phyloP scores from a whole-genome alignment of 92 coral and sea anemone species.

The Bergia sp. region DNA sequence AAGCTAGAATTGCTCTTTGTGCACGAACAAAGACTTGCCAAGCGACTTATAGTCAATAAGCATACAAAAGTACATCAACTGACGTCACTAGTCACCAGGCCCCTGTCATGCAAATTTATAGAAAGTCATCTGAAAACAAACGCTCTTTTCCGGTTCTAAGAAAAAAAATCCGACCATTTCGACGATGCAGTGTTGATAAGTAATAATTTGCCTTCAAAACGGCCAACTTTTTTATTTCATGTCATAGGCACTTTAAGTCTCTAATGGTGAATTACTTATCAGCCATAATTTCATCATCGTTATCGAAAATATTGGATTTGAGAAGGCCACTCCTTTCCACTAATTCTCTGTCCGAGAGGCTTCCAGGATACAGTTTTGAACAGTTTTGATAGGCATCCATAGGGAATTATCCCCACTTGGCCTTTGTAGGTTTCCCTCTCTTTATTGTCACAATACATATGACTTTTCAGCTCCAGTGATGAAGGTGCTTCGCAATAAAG shows the following conservation, averaged over 20 bases:
- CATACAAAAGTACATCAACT: background rate
- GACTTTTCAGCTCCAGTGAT: too few relatives aligned
- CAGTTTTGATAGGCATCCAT: too few relatives aligned
- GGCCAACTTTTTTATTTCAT: conserved; percentile 1
- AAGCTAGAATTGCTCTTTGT: conserved; percentile 2
- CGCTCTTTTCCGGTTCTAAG: background rate
- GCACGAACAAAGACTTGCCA: background rate
- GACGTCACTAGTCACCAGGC: conserved; percentile 4
- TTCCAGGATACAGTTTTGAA: too few relatives aligned
- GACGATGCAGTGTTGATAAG: background rate
- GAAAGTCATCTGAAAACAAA: background rate
- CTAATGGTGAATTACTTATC: too few relatives aligned
- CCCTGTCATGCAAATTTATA: background rate
- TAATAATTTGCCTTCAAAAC: background rate
- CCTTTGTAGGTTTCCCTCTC: too few relatives aligned
- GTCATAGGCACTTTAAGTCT: background rate
- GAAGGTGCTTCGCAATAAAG: too few relatives aligned
- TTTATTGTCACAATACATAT: too few relatives aligned
- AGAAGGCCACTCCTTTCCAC: too few relatives aligned
- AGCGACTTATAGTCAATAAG: background rate
- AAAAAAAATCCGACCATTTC: background rate
- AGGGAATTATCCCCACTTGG: too few relatives aligned
- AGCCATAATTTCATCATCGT: too few relatives aligned
- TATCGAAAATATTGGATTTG: too few relatives aligned
- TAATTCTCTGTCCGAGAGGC: too few relatives aligned